phyloP scores from a whole-genome alignment of 2,113 vertebrate species.

The Regulus satrapa region DNA sequence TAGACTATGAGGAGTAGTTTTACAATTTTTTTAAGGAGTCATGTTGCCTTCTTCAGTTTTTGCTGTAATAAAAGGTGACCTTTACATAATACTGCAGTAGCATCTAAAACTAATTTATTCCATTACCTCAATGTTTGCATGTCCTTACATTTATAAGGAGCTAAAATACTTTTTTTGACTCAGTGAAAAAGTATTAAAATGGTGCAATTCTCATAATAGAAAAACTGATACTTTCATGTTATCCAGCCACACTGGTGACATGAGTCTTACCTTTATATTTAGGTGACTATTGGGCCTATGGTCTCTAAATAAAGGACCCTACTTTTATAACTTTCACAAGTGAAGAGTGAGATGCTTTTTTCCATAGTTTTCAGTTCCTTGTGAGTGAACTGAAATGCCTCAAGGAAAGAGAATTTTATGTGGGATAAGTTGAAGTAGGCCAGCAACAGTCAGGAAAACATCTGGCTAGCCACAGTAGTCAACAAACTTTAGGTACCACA shows the following conservation, averaged over 20 bases:
- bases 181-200: background rate
- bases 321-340: background rate
- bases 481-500: background rate
- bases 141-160: background rate
- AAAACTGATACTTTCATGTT: background rate
- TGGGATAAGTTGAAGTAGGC: background rate
- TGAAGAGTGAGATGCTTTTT: background rate
- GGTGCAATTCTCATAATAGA: background rate
- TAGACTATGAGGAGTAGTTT: fast-evolving
- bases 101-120: background rate
- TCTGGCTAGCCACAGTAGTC: background rate
- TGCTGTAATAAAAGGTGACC: background rate
- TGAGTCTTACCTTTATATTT: background rate
- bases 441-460: background rate
- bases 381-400: background rate
- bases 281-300: background rate
- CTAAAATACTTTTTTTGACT: background rate
- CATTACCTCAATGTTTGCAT: background rate
- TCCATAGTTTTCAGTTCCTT: background rate
- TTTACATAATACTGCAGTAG: background rate
- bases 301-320: background rate
- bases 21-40: background rate
- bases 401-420: background rate
- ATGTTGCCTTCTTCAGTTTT: background rate
- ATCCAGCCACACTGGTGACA: background rate